Conservation (phyloP, 2,888 invertebrate species). For the Microchrysa polita region DNA sequence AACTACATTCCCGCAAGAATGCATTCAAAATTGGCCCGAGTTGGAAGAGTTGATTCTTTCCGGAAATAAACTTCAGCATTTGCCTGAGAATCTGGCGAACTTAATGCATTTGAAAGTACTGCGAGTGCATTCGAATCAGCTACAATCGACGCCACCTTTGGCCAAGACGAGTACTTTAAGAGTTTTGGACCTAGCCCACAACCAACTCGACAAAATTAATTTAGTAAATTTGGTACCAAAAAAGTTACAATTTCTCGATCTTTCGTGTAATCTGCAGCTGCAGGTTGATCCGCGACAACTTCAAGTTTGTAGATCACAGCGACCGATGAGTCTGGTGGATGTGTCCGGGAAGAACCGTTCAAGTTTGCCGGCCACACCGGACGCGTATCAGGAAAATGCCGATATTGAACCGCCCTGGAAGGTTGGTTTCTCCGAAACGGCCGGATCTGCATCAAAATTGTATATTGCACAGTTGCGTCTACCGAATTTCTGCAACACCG, state of each 20-base stretch:
- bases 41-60: constrained; percentile 85
- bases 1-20: constrained; percentile 77
- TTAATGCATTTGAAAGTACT: constrained; percentile 77
- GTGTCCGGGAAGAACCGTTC: constrained; percentile 82
- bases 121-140: constrained; percentile 82
- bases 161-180: constrained; percentile 78
- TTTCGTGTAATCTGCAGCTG: constrained; percentile 83
- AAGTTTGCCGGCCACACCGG: constrained; percentile 70
- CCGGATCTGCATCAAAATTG: constrained; percentile 77
- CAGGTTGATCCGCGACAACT: constrained; percentile 87
- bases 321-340: constrained; percentile 84
- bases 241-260: constrained; percentile 84
- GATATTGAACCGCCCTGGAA: constrained; percentile 79
- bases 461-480: constrained; percentile 81
- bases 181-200: constrained; percentile 86
- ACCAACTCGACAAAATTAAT: constrained; percentile 83
- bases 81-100: constrained; percentile 80
- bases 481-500: constrained; percentile 80
- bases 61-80: constrained; percentile 78
- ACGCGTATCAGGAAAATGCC: constrained; percentile 66
- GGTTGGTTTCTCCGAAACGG: constrained; percentile 86
- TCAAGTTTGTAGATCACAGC: constrained; percentile 79
- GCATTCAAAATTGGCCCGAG: constrained; percentile 78
- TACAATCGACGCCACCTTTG: constrained; percentile 79
- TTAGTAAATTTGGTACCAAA: constrained; percentile 79